Conservation (phyloP, 30 jellyfish, hydroid and myxozoan species). For the Sanderia malayensis region DNA sequence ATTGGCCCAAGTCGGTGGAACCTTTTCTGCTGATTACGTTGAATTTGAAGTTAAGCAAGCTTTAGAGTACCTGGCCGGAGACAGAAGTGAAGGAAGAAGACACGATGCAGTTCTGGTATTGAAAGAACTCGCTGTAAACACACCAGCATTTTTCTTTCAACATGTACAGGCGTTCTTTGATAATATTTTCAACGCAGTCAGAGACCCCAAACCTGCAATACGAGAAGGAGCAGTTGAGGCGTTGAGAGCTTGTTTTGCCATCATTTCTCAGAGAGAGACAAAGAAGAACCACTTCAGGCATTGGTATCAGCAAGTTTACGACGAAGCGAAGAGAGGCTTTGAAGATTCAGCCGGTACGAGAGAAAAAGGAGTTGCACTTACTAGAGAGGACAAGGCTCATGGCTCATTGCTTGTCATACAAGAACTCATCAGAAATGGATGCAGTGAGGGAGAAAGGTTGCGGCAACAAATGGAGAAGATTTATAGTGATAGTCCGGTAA, state of each 20-base stretch:
- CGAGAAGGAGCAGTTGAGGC: slow-evolving; percentile 92
- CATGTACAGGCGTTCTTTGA: slow-evolving; percentile 85
- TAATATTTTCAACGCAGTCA: slow-evolving; percentile 67
- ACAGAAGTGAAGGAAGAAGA: slow-evolving; percentile 84
- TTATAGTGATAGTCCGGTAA: slow-evolving; percentile 68
- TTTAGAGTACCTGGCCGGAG: slow-evolving; percentile 84
- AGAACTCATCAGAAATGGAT: slow-evolving; percentile 79
- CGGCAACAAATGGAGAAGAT: slow-evolving; percentile 93
- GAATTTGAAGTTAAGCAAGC: slow-evolving; percentile 92
- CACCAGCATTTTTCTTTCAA: slow-evolving; percentile 88
- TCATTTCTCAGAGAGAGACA: slow-evolving; percentile 79
- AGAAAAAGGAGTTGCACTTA: slow-evolving; percentile 72
- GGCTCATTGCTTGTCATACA: slow-evolving; percentile 87
- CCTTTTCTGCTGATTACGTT: slow-evolving; percentile 89
- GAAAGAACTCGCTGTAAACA: slow-evolving; percentile 84
- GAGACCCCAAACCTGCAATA: slow-evolving; percentile 93
- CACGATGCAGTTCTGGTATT: slow-evolving; percentile 90
- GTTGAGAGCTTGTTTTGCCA: slow-evolving; percentile 85
- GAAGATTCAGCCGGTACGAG: slow-evolving; percentile 77
- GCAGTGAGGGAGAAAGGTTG: slow-evolving; percentile 93
- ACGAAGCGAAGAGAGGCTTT: slow-evolving; percentile 77
- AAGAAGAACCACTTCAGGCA: slow-evolving; percentile 73
- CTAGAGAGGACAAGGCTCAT: slow-evolving; percentile 84
- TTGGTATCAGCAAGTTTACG: slow-evolving; percentile 89
- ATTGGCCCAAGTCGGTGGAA: slow-evolving; percentile 93